These are phyloP conservation scores for Malacoraja senta DNA, from an alignment of 2,797 vertebrate genomes.

Conservation along the genomic window DNA sequence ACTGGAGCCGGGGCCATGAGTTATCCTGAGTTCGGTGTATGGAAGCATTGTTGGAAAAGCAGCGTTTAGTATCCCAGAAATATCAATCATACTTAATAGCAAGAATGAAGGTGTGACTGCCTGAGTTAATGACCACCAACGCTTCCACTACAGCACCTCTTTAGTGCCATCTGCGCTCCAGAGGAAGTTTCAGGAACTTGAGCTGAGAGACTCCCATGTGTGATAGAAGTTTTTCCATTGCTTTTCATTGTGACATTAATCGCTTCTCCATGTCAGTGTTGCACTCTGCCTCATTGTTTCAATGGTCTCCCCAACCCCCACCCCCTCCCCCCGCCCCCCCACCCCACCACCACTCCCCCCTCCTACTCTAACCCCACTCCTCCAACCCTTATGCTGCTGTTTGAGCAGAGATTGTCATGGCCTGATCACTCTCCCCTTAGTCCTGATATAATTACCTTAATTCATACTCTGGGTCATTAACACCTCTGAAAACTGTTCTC, in stretches of 20 bases:
- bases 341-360: neutral
- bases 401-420: conserved; percentile 32
- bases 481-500: conserved; percentile 42
- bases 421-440: conserved; percentile 13
- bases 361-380: neutral
- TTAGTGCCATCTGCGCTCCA: neutral
- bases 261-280: neutral
- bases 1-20: neutral
- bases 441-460: conserved; percentile 39
- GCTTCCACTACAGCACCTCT: neutral
- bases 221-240: conserved; percentile 5
- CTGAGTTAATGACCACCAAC: conserved; percentile 31
- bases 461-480: conserved; percentile 42
- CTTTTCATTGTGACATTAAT: conserved; percentile 26
- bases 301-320: neutral
- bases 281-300: neutral
- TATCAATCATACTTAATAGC: conserved; percentile 23
- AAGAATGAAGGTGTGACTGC: neutral
- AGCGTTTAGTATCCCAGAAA: neutral
- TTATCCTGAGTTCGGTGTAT: neutral
- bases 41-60: neutral
- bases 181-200: neutral
- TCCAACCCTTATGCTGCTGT: neutral
- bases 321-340: neutral
- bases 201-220: neutral